phyloP scores from a whole-genome alignment of 2,113 vertebrate species.

The Rhinolophus ferrumequinum region DNA sequence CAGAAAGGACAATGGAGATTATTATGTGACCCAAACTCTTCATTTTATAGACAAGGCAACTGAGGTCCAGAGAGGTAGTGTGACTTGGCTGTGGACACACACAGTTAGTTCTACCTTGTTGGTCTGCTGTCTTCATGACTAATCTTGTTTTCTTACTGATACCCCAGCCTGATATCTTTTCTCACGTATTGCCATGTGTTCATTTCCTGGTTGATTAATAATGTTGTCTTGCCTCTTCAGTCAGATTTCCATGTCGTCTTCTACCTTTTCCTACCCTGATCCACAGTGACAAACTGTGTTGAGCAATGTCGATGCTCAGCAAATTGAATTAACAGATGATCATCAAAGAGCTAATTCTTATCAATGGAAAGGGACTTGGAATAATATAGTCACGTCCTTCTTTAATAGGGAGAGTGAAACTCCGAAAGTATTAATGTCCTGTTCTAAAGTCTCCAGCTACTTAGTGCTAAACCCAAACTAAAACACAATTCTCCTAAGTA shows the following conservation, averaged over 20 bases:
- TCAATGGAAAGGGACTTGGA: background rate
- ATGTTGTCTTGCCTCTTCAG: background rate
- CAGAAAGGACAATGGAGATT: background rate
- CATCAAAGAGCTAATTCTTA: background rate
- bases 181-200: background rate
- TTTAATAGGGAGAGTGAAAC: background rate
- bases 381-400: background rate
- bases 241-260: background rate
- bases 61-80: background rate
- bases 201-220: background rate
- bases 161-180: background rate
- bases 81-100: background rate
- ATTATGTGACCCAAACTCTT: background rate
- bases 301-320: background rate
- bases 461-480: background rate
- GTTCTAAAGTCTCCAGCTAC: background rate
- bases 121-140: background rate
- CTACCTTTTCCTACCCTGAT: background rate
- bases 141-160: background rate
- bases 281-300: background rate
- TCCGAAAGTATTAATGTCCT: background rate
- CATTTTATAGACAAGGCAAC: background rate
- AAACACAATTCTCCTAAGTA: background rate
- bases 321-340: background rate
- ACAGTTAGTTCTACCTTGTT: background rate